Percentiles rank a stretch among this genome's conserved stretches.
phyloP scores from a whole-genome alignment of 2,113 vertebrate genomes.

The Prunella himalayana region DNA sequence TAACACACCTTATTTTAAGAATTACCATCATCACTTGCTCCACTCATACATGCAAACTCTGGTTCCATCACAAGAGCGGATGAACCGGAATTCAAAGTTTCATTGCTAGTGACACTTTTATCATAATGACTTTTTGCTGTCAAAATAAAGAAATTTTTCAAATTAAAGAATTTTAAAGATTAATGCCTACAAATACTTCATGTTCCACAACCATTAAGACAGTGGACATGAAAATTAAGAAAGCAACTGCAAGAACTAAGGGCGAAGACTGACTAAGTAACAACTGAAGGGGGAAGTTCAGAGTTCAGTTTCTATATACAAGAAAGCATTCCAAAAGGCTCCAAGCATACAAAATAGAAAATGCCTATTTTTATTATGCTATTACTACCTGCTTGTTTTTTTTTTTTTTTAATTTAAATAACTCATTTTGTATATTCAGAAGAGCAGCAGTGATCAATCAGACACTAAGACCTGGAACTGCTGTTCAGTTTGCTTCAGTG shows the following conservation, averaged over 20 bases:
- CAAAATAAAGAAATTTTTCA: background rate
- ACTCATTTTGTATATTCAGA: background rate
- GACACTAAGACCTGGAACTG: background rate
- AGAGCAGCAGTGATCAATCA: background rate
- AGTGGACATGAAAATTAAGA: background rate
- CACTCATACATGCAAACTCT: rapidly evolving
- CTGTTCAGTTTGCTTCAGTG: background rate
- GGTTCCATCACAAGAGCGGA: background rate
- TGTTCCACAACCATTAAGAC: background rate
- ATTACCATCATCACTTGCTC: background rate
- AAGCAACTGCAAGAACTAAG: background rate
- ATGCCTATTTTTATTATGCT: background rate
- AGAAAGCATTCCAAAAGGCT: background rate
- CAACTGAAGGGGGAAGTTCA: background rate
- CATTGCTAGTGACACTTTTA: background rate
- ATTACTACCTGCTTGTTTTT: background rate
- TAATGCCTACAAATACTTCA: background rate
- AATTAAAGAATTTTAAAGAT: background rate
- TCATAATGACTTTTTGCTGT: background rate
- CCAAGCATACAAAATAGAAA: background rate
- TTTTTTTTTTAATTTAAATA: background rate
- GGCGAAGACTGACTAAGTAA: background rate
- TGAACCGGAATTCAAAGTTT: background rate
- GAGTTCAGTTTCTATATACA: background rate
- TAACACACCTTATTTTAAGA: background rate